Percentiles rank a stretch among this genome's conserved stretches.
Conservation (phyloP, 2,113 vertebrate genomes). For the Actenoides hombroni region DNA sequence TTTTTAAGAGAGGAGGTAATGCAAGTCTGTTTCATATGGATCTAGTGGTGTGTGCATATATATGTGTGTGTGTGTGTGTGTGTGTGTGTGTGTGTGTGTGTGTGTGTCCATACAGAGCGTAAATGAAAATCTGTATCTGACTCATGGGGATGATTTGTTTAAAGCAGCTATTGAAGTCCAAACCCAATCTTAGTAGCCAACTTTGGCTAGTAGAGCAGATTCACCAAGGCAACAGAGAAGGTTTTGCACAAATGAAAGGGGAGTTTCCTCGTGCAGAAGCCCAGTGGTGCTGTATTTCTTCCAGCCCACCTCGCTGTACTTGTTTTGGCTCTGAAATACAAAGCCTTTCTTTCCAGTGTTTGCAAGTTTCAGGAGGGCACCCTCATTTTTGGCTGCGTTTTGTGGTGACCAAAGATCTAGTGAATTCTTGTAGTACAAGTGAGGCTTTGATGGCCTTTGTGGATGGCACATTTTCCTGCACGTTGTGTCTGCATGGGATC, state of each 20-base stretch:
- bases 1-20: background rate
- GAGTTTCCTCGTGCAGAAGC: background rate
- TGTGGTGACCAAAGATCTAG: background rate
- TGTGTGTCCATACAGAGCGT: background rate
- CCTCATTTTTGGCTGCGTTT: background rate
- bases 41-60: background rate
- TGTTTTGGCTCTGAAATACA: background rate
- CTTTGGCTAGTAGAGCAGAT: background rate
- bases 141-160: background rate
- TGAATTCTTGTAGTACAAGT: background rate
- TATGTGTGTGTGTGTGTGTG: background rate
- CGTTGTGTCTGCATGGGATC: background rate
- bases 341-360: background rate
- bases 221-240: slow-evolving; percentile 30
- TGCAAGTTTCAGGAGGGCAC: background rate
- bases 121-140: background rate
- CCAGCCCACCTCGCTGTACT: background rate
- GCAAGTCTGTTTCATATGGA: background rate
- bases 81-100: background rate
- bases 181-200: background rate
- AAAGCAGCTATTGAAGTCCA: background rate
- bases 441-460: background rate
- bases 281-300: slow-evolving; percentile 1
- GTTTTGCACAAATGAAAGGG: slow-evolving; percentile 1
- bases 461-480: background rate